A percentile compares a stretch with the other conserved stretches of the same genome.
Evolutionary conservation across 2,797 vertebrate species (phyloP).

Genomic region (Lacerta viridis): DNA sequence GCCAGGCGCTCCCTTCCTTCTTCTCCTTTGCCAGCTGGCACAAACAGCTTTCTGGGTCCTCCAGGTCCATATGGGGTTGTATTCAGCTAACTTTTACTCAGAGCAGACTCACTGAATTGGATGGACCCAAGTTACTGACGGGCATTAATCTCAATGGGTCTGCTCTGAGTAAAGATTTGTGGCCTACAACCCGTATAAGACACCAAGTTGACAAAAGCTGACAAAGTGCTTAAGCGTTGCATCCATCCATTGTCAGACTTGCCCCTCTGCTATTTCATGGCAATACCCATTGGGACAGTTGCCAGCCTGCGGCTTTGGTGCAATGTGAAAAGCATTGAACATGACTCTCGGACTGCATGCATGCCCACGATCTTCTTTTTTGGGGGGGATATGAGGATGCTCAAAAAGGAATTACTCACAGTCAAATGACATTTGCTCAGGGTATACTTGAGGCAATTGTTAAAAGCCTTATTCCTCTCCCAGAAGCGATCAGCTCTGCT

Average conservation of each 20-base stretch:
- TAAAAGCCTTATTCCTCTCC: neutral
- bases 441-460: neutral
- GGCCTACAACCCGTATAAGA: neutral
- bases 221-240: too few relatives aligned
- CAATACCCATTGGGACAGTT: neutral
- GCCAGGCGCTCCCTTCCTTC: too few relatives aligned
- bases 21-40: too few relatives aligned
- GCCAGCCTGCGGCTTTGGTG: neutral
- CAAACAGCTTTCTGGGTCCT: too few relatives aligned
- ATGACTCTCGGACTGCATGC: neutral
- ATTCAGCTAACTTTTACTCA: too few relatives aligned
- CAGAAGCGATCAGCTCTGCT: neutral
- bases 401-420: constrained; percentile 24
- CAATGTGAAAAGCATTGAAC: neutral
- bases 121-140: too few relatives aligned
- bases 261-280: neutral
- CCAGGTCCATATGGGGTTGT: neutral
- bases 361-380: neutral
- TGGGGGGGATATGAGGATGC: neutral
- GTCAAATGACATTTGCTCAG: constrained; percentile 31
- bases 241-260: too few relatives aligned
- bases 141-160: too few relatives aligned
- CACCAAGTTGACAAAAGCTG: neutral
- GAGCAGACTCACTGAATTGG: too few relatives aligned
- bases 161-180: too few relatives aligned